phyloP scores from a whole-genome alignment of 2,113 vertebrate genomes.

The Anguilla japonica region DNA sequence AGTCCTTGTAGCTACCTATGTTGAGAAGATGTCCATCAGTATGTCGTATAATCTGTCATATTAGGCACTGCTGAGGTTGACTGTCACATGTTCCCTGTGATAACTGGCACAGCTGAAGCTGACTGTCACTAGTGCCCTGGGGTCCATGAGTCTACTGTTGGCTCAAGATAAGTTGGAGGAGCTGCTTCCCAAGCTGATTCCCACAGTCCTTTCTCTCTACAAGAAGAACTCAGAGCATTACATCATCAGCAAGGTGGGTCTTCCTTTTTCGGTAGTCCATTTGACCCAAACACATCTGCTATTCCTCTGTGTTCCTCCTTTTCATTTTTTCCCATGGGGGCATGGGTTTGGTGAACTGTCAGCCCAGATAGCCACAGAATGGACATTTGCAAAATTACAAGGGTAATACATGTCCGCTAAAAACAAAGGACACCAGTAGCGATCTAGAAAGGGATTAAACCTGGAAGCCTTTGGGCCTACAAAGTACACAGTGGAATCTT shows the following conservation, averaged over 20 bases:
- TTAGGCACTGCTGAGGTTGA: background rate
- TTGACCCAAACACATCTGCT: background rate
- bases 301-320: background rate
- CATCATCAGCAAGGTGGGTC: constrained; percentile 83
- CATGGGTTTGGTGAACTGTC: background rate
- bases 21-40: background rate
- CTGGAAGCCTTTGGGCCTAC: background rate
- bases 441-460: background rate
- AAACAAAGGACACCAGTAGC: background rate
- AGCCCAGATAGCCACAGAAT: background rate
- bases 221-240: constrained; percentile 84
- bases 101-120: constrained; percentile 73
- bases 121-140: constrained; percentile 83
- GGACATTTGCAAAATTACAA: background rate
- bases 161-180: constrained; percentile 86
- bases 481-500: background rate
- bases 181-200: constrained; percentile 83
- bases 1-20: background rate
- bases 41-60: background rate
- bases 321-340: background rate
- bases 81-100: constrained; percentile 10
- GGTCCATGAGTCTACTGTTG: constrained; percentile 86
- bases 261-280: background rate
- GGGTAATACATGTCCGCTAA: background rate
- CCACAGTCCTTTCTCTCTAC: constrained; percentile 79